Percentiles rank a stretch among this genome's conserved stretches.
phyloP scores from a whole-genome alignment of 2,888 invertebrate species.

The Lasioglossum lativentre region DNA sequence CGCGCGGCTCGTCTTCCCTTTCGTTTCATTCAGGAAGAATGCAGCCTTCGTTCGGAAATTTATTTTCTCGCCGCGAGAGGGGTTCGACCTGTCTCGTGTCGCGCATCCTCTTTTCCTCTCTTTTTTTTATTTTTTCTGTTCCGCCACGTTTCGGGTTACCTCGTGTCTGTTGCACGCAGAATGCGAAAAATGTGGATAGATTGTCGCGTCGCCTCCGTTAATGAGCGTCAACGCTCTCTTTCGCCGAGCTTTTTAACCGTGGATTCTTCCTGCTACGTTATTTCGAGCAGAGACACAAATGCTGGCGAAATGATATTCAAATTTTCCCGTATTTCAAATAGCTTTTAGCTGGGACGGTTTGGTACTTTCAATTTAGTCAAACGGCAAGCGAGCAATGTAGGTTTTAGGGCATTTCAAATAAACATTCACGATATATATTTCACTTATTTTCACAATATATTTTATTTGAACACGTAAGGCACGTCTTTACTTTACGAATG shows the following conservation, averaged over 20 bases:
- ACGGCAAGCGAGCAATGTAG: no score
- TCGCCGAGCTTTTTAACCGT: background rate
- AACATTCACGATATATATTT: no score
- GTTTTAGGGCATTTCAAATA: no score
- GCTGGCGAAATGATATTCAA: background rate
- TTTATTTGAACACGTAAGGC: no score
- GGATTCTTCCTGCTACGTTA: background rate
- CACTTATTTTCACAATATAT: no score
- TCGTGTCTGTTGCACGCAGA: background rate
- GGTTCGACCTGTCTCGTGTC: conserved; percentile 5
- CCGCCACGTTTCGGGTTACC: background rate
- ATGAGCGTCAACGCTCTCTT: background rate
- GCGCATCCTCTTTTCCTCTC: background rate
- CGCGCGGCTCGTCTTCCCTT: conserved; percentile 49
- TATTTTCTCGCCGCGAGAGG: conserved; percentile 33
- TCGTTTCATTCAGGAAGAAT: conserved; percentile 53
- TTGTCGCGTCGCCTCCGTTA: no score
- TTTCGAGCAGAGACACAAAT: background rate
- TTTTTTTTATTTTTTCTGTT: background rate
- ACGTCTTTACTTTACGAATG: no score
- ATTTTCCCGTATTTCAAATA: no score
- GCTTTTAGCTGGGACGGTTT: no score
- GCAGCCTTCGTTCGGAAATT: conserved; percentile 44
- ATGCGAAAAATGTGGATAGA: background rate
- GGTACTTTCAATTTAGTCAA: no score